Conservation (phyloP, 2,888 invertebrate species). For the Dicyrtomina minuta region DNA sequence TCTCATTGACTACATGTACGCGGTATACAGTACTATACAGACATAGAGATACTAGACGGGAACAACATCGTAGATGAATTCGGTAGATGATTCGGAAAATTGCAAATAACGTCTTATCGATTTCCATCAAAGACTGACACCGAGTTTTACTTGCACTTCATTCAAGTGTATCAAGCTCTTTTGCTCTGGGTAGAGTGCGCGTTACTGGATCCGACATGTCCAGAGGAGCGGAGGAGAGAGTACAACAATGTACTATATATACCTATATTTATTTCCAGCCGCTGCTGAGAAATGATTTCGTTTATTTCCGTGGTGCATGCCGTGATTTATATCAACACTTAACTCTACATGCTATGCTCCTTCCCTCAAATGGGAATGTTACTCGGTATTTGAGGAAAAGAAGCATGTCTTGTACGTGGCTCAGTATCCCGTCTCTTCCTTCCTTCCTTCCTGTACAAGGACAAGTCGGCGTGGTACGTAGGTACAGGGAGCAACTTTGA, state of each 20-base stretch:
- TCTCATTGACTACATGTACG: too few species aligned
- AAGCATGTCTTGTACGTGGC: neutral
- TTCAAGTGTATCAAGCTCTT: conserved; percentile 16
- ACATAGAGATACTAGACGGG: neutral
- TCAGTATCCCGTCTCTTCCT: neutral
- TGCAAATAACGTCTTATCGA: conserved; percentile 33
- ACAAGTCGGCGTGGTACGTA: too few species aligned
- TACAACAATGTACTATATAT: too few species aligned
- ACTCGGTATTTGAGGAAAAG: neutral
- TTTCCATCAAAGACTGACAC: conserved; percentile 32
- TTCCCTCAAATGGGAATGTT: neutral
- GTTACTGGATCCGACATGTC: neutral
- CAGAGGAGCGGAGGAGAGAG: neutral
- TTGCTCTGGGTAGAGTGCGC: neutral
- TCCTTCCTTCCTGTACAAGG: neutral
- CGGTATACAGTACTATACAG: too few species aligned
- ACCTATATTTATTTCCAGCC: too few species aligned
- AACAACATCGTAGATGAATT: neutral
- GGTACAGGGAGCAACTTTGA: conserved; percentile 1
- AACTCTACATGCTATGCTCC: conserved; percentile 7
- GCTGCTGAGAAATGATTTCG: conserved; percentile 8
- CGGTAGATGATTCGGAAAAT: conserved; percentile 29
- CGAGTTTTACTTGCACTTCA: conserved; percentile 28
- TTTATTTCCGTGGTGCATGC: too few species aligned
- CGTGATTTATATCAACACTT: conserved; percentile 28